These are phyloP conservation scores for Fregetta grallaria DNA, from an alignment of 2,113 vertebrate genomes.

Conservation along the genomic window DNA sequence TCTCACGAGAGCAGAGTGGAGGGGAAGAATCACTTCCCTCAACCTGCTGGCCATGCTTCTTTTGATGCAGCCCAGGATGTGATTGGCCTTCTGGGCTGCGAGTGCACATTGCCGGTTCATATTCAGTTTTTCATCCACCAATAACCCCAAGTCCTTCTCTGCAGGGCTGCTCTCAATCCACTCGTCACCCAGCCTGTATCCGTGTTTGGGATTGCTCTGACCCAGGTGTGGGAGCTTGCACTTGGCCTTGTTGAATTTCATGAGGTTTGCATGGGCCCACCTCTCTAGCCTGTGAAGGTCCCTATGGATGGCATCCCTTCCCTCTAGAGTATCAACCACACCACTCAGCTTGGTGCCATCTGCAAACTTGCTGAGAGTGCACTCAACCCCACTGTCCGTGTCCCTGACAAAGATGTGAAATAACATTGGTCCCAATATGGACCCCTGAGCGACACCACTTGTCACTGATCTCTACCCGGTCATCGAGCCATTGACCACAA, in stretches of 20 bases:
- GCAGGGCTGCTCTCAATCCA: neutral
- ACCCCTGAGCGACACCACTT: neutral
- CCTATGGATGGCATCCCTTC: neutral
- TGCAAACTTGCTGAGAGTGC: neutral
- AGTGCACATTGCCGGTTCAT: neutral
- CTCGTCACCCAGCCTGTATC: neutral
- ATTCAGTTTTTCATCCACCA: neutral
- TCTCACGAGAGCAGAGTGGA: rapidly evolving
- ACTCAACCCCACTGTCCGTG: neutral
- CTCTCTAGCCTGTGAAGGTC: neutral
- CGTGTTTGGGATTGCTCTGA: neutral
- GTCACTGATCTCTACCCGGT: neutral
- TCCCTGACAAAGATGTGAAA: neutral
- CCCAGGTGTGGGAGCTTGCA: neutral
- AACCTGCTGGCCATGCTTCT: neutral
- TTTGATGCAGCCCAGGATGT: too few species aligned
- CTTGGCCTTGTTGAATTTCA: neutral
- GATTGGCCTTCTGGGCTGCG: neutral
- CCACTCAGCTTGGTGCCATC: neutral
- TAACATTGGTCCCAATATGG: rapidly evolving
- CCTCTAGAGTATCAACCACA: neutral
- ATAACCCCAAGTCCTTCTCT: neutral
- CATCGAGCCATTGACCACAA: rapidly evolving
- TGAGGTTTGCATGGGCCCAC: neutral
- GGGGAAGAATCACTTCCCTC: neutral